Evolutionary conservation across 37 sponge, comb jelly and placozoan species (phyloP), one percentile per base, ranked within the genome.

Genomic region (Halisarca cf. caerulea): DNA sequence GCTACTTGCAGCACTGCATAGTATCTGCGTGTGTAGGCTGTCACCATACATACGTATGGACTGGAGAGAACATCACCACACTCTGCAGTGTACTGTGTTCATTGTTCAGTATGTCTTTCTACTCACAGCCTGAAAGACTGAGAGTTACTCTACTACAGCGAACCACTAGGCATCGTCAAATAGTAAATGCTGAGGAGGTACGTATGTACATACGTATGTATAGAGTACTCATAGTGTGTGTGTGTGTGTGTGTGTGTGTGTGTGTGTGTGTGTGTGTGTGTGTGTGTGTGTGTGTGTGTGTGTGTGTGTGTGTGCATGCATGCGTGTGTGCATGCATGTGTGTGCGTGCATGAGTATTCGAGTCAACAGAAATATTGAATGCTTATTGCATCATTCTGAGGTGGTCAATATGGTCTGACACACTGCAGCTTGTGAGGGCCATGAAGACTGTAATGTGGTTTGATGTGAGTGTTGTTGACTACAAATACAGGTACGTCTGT

Each of bases 181-280:
- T 96, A 62, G 60, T 94, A 35, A 96, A 96, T 66, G 86, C 87
- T 62, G 90, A 93, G 0, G 86, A 96, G 90, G 87, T 96, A 81
- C 15, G 54, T 33, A 41, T 34, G 27, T 78, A 33, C 27, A 51
- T 89, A 47, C 51, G 11, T 47, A 14, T 11, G 11, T 47, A 47
- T 11, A 47, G 6, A 11, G 11, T 47, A 6, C 11, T 47, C 51
- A 47, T 20, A 32, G n/a, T 81, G 21, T 7, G 5, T 84, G 84
- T 71, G 75, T 84, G 84, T 84, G 75, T 71, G 59, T 45, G 75
- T 71, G 60, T 38, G 45, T 27, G 23, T n/a, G n/a, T n/a, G n/a
- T n/a, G n/a, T n/a, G n/a, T n/a, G n/a, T n/a, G n/a, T n/a, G n/a
- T n/a, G n/a, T n/a, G n/a, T n/a, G n/a, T n/a, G n/a, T n/a, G n/a